These are phyloP conservation scores for Lateolabrax maculatus DNA, from an alignment of 2,797 vertebrate genomes.

Conservation along the genomic window DNA sequence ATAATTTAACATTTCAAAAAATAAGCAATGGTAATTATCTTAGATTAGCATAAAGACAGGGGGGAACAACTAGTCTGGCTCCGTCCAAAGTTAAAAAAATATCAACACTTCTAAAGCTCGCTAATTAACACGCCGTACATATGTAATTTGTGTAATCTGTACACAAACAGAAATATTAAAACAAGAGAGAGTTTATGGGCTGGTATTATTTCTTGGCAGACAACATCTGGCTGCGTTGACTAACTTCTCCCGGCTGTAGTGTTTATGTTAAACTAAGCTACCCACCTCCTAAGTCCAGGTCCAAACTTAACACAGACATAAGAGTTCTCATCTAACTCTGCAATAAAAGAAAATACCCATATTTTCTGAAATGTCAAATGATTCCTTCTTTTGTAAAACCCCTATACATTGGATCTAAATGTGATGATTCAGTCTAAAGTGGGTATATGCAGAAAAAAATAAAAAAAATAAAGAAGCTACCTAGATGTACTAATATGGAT, in stretches of 20 bases:
- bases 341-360: neutral
- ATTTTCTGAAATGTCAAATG: neutral
- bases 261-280: neutral
- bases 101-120: neutral
- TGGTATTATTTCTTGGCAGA: neutral
- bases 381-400: neutral
- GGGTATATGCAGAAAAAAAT: neutral
- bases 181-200: neutral
- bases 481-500: neutral
- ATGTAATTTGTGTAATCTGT: neutral
- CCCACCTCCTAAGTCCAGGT: neutral
- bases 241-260: neutral
- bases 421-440: neutral
- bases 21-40: neutral
- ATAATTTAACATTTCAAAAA: neutral
- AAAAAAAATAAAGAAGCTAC: neutral
- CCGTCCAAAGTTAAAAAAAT: neutral
- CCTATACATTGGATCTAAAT: neutral
- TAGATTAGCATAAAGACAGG: neutral
- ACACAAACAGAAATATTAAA: neutral
- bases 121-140: neutral
- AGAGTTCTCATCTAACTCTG: neutral
- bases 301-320: neutral
- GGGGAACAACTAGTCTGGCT: neutral
- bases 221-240: neutral